Base-by-base conservation (phyloP, 2,888 invertebrate genomes). In the Malthinus seriepunctatus region DNA sequence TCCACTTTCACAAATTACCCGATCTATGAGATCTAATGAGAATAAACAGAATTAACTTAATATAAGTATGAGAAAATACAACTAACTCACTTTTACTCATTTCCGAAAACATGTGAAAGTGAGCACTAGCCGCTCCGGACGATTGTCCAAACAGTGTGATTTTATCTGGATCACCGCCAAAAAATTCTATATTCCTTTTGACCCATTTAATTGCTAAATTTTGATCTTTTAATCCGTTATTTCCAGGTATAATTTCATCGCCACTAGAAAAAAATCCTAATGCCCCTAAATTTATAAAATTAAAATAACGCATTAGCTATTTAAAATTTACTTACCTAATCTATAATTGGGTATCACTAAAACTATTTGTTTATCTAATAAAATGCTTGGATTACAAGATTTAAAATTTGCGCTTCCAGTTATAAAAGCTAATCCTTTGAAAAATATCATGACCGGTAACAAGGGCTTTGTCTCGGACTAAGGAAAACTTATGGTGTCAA, bases 381-480 rank as follows among this genome's bases (percentile, higher is more conserved):
- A 91, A 76, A 67, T 83, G 84, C 62, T 89, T 85, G 0, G 90
- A 89, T 0, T 88, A 88, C 68, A 90, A 90, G 85, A 88, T 3
- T 79, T 73, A 1, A 85, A 84, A 45, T 86, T 85, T 0, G 88
- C 87, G 0, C 87, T 83, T 1, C 90, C 90, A 57, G 88, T 88
- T 72, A 89, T 82, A 86, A 88, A 90, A 3, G 90, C 90, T 3
- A 91, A 90, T 0, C 88, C 88, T 56, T 88, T 88, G 61, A 88
- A 80, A 78, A 88, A 91, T n/a, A 91, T 81, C 89, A 91, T 89
- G 0, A 90, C 90, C 0, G 90, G 88, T 6, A 84, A 51, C n/a
- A 12, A 4, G n/a, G 5, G 5, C 5, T n/a, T 42, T 9, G 2
- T n/a, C 23, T 15, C 23, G 2, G 23, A 23, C 5, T 23, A 3